Conservation (phyloP, 1,140 invertebrate species). For the Coptotermes formosanus region DNA sequence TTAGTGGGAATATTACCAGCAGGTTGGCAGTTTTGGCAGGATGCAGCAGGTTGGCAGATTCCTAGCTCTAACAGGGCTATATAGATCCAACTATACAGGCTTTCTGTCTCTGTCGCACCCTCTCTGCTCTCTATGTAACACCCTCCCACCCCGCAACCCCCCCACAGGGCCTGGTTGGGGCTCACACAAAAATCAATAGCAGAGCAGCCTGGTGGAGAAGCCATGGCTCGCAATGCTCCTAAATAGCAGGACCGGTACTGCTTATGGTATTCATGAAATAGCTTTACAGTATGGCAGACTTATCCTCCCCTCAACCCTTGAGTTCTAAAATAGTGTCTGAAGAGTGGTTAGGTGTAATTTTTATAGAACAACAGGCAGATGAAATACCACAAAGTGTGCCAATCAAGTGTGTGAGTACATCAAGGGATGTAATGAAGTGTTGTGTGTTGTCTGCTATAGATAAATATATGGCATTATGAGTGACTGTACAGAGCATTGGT, state of each 20-base stretch:
- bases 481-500: neutral
- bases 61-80: neutral
- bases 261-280: neutral
- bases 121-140: neutral
- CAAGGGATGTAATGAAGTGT: too few relatives aligned
- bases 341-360: too few relatives aligned
- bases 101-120: neutral
- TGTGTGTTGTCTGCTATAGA: too few relatives aligned
- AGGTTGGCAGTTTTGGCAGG: neutral
- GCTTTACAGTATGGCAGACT: neutral
- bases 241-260: neutral
- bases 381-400: neutral
- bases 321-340: too few relatives aligned
- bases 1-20: too few relatives aligned
- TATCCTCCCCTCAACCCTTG: too few relatives aligned
- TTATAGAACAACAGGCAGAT: neutral
- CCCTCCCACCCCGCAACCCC: conserved; percentile 21
- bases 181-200: conserved; percentile 33
- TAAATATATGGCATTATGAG: neutral
- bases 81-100: conserved; percentile 15
- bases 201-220: conserved; percentile 13
- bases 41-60: conserved; percentile 1
- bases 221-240: neutral
- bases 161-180: neutral
- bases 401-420: neutral